Evolutionary conservation across 2,888 invertebrate species (phyloP).

Genomic region (Fragum fragum): DNA sequence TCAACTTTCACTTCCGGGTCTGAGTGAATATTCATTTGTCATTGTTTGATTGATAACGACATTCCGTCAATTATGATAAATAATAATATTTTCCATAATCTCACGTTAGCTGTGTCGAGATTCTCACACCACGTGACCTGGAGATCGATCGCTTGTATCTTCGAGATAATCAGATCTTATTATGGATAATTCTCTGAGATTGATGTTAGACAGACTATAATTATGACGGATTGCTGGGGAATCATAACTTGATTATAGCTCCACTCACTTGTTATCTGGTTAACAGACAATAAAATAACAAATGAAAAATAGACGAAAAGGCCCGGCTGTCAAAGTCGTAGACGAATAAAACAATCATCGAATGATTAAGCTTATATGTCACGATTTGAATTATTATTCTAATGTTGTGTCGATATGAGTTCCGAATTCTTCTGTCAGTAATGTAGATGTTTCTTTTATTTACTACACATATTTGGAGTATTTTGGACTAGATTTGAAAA

Average conservation of each 20-base stretch:
- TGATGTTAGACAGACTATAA: slow-evolving; percentile 17
- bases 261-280: slow-evolving; percentile 8
- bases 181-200: slow-evolving; percentile 27
- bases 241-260: slow-evolving; percentile 22
- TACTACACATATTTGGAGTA: too few relatives aligned
- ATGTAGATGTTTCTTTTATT: too few relatives aligned
- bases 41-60: too few relatives aligned
- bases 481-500: too few relatives aligned
- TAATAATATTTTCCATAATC: not conserved
- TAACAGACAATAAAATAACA: not conserved
- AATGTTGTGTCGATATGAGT: too few relatives aligned
- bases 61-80: slow-evolving; percentile 6
- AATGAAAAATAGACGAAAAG: slow-evolving; percentile 4
- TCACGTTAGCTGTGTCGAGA: slow-evolving; percentile 1
- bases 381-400: not conserved
- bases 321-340: not conserved
- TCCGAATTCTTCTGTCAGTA: too few relatives aligned
- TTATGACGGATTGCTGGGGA: slow-evolving; percentile 26
- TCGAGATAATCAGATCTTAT: slow-evolving; percentile 26
- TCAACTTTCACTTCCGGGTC: too few relatives aligned
- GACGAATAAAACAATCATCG: not conserved
- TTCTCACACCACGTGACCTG: not conserved
- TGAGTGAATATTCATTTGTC: too few relatives aligned
- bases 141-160: slow-evolving; percentile 12
- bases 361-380: not conserved